phyloP scores from a whole-genome alignment of 92 coral and sea anemone genomes.

The Micromussa lordhowensis region DNA sequence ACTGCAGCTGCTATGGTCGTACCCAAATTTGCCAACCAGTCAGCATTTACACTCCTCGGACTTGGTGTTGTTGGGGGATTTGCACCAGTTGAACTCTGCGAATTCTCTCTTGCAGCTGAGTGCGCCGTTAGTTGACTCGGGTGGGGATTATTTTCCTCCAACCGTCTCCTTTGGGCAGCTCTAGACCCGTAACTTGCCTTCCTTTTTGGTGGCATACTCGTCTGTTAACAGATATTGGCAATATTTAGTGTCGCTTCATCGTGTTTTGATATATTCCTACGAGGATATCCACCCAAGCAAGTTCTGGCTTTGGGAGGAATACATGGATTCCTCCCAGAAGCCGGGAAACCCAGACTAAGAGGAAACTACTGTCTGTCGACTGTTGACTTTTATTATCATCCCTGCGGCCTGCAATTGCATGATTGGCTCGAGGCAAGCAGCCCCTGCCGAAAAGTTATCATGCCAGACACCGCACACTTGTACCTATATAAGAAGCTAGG shows the following conservation, averaged over 20 bases:
- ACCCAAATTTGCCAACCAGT: slow-evolving; percentile 4
- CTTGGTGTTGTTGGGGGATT: slow-evolving; percentile 1
- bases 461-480: neutral
- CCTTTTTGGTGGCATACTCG: slow-evolving; percentile 27
- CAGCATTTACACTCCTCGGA: neutral
- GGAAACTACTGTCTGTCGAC: neutral
- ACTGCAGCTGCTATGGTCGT: slow-evolving; percentile 1
- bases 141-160: slow-evolving; percentile 15
- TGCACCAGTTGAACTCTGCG: neutral
- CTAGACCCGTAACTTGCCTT: neutral
- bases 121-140: neutral
- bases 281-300: no score
- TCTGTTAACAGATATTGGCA: neutral
- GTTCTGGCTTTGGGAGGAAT: no score
- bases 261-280: neutral
- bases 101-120: neutral
- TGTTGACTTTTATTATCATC: no score
- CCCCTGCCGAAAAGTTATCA: slow-evolving; percentile 18
- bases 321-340: no score
- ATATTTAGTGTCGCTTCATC: neutral
- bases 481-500: no score
- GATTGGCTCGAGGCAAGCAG: slow-evolving; percentile 20
- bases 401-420: slow-evolving; percentile 18
- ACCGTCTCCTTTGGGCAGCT: slow-evolving; percentile 7
- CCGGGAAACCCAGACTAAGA: neutral